Evolutionary conservation across 2,888 invertebrate genomes (phyloP).

Genomic region (Brenthis ino): DNA sequence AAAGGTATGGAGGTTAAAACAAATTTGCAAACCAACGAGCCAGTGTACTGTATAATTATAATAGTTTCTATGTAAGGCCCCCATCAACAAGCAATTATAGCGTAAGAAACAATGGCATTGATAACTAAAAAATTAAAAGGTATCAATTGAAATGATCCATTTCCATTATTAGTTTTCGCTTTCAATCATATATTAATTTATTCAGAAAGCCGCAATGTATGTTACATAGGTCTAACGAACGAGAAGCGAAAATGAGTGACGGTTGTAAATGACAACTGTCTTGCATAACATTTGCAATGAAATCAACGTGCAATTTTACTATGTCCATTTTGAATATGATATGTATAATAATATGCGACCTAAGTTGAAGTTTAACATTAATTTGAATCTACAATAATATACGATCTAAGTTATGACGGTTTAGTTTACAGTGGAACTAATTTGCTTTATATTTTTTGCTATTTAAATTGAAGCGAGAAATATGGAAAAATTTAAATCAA

Average conservation of each 20-base stretch:
- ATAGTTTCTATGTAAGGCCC: conserved; percentile 4
- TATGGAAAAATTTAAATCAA: too few relatives aligned
- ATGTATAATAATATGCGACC: too few relatives aligned
- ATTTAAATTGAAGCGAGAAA: too few relatives aligned
- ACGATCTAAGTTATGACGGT: too few relatives aligned
- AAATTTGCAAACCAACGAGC: neutral
- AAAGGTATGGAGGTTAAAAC: too few relatives aligned
- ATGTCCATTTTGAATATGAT: neutral
- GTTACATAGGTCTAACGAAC: neutral
- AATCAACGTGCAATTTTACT: conserved; percentile 3
- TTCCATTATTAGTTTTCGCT: neutral
- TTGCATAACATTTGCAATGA: conserved; percentile 20
- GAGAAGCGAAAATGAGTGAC: neutral
- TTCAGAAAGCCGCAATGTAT: conserved; percentile 10
- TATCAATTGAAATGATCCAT: neutral
- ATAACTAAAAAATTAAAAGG: conserved; percentile 8
- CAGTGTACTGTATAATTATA: neutral
- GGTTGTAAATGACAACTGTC: neutral
- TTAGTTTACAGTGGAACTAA: too few relatives aligned
- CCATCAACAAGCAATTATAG: conserved; percentile 11
- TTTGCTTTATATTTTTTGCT: too few relatives aligned
- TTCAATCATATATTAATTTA: neutral
- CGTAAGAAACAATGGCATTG: conserved; percentile 17
- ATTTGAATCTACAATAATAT: neutral
- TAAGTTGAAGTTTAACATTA: too few relatives aligned